phyloP scores from a whole-genome alignment of 2,113 vertebrate species.

The Collichthys lucidus region DNA sequence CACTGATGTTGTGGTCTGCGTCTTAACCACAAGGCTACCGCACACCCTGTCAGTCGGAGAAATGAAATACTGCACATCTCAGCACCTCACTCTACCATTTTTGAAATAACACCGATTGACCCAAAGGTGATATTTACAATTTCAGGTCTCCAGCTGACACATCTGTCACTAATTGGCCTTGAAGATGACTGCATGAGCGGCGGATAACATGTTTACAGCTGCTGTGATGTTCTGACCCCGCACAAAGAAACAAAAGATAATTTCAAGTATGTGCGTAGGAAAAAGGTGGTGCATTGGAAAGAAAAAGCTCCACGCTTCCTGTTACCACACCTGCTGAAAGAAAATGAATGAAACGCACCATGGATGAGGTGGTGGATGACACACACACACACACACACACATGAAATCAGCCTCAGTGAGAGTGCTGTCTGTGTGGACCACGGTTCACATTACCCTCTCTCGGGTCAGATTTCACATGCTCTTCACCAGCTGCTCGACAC shows the following conservation, averaged over 20 bases:
- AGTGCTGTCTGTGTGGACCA: constrained; percentile 46
- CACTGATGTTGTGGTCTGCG: background rate
- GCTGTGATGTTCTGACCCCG: constrained; percentile 26
- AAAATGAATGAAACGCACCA: constrained; percentile 54
- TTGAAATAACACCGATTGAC: constrained; percentile 4
- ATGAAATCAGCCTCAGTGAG: constrained; percentile 37
- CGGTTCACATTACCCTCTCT: constrained; percentile 60
- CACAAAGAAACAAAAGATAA: background rate
- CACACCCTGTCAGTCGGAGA: background rate
- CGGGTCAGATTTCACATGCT: constrained; percentile 66
- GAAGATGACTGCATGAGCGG: constrained; percentile 15
- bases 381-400: constrained; percentile 9
- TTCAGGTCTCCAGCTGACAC: constrained; percentile 2
- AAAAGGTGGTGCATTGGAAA: constrained; percentile 11
- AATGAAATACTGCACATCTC: constrained; percentile 2
- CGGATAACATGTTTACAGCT: background rate
- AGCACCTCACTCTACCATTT: background rate
- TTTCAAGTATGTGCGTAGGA: background rate
- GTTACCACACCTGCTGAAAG: constrained; percentile 25
- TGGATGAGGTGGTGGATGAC: constrained; percentile 39
- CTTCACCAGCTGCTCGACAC: constrained; percentile 39
- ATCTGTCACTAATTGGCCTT: constrained; percentile 26
- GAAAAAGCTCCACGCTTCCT: constrained; percentile 17
- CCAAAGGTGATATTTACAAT: constrained; percentile 24
- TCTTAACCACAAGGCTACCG: background rate